A percentile compares a stretch with the other conserved stretches of the same genome.
Evolutionary conservation across 2,797 vertebrate species (phyloP).

Genomic region (Melopsittacus undulatus): DNA sequence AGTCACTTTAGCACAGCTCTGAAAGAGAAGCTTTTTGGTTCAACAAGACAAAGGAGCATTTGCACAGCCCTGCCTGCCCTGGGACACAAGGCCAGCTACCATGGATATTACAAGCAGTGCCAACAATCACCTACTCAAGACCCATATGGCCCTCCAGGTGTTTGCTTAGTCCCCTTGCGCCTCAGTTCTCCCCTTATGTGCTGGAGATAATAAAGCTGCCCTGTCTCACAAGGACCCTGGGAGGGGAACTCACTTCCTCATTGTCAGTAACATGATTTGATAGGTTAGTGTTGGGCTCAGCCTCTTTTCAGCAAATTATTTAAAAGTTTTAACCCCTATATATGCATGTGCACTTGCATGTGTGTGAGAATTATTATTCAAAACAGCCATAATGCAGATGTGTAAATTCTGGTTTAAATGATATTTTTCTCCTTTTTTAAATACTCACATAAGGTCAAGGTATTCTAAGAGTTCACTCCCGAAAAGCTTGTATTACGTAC

Average conservation of each 20-base stretch:
- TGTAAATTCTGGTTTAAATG: not conserved
- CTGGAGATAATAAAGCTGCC: not conserved
- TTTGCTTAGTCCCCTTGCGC: not conserved
- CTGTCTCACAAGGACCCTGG: not conserved
- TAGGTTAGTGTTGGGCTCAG: not conserved
- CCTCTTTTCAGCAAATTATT: not conserved
- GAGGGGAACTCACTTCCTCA: not conserved
- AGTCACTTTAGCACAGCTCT: not conserved
- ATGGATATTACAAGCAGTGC: not conserved
- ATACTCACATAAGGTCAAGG: not conserved
- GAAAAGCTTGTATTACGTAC: not conserved
- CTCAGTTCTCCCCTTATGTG: not conserved
- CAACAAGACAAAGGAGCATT: not conserved
- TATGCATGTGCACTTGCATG: accelerated
- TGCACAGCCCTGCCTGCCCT: not conserved
- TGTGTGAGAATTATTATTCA: not conserved
- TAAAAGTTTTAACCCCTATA: not conserved
- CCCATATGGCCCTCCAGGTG: not conserved
- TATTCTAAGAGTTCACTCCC: not conserved
- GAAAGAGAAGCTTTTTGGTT: not conserved
- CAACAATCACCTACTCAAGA: not conserved
- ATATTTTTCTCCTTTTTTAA: not conserved
- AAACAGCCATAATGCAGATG: not conserved
- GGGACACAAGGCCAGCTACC: not conserved
- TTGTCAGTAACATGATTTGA: not conserved